Percentiles rank a stretch among this genome's conserved stretches.
Evolutionary conservation across 2,797 vertebrate species (phyloP).

Genomic region (Acanthurus leucopareius): DNA sequence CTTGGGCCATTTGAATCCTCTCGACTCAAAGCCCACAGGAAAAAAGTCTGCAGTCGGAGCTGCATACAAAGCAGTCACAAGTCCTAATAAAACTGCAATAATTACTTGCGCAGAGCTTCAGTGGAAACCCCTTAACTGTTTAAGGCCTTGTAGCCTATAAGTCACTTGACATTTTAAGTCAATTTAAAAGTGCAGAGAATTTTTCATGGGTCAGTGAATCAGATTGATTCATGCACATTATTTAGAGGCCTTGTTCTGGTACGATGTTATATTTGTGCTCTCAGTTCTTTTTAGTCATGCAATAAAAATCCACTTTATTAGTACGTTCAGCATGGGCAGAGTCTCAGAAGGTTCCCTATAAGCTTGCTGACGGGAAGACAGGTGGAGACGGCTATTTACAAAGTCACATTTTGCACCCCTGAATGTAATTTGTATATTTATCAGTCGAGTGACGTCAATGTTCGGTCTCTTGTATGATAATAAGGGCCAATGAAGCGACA

Average conservation of each 20-base stretch:
- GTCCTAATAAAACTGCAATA: conserved; percentile 54
- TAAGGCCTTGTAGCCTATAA: conserved; percentile 36
- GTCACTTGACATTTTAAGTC: conserved; percentile 75
- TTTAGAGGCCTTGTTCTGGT: conserved; percentile 61
- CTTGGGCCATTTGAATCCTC: conserved; percentile 50
- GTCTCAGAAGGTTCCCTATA: conserved; percentile 23
- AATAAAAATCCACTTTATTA: conserved; percentile 76
- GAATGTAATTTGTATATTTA: conserved; percentile 74
- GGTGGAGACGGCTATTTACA: conserved; percentile 38
- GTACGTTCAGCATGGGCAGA: conserved; percentile 26
- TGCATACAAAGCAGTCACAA: conserved; percentile 31
- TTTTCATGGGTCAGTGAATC: conserved; percentile 65
- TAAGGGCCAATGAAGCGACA: conserved; percentile 54
- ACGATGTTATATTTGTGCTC: conserved; percentile 56
- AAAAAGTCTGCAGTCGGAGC: neutral
- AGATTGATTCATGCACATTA: conserved; percentile 69
- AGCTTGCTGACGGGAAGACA: conserved; percentile 3
- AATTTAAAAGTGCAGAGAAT: conserved; percentile 56
- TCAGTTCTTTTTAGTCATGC: conserved; percentile 57
- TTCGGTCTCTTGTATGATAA: conserved; percentile 65
- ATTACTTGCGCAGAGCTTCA: conserved; percentile 39
- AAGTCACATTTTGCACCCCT: conserved; percentile 56
- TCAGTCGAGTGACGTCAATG: conserved; percentile 58
- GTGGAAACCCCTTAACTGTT: conserved; percentile 42
- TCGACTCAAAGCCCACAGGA: conserved; percentile 32